phyloP scores from a whole-genome alignment of 2,113 vertebrate genomes.

The Archilochus colubris region DNA sequence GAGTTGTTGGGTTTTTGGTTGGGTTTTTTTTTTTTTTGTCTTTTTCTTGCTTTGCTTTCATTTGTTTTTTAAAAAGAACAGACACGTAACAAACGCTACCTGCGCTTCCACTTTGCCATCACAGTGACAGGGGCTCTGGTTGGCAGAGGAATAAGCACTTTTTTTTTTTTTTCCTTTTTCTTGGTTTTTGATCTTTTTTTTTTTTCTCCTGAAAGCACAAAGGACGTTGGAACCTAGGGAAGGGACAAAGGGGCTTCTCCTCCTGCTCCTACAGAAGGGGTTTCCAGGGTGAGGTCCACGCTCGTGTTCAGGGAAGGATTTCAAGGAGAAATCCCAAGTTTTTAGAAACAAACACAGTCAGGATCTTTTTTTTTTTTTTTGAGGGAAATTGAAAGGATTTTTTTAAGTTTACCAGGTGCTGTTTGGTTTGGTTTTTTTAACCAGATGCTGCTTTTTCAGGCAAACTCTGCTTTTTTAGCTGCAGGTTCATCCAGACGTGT shows the following conservation, averaged over 20 bases:
- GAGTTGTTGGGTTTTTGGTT: too few species aligned
- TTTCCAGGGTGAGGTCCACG: background rate
- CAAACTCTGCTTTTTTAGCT: background rate
- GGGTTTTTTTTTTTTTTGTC: background rate
- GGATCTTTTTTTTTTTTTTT: background rate
- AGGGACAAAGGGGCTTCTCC: background rate
- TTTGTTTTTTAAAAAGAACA: constrained; percentile 50
- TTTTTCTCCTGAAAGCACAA: background rate
- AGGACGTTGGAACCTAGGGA: background rate
- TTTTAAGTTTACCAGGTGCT: fast-evolving
- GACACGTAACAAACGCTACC: constrained; percentile 30
- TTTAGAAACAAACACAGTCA: background rate
- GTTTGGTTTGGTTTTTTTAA: background rate
- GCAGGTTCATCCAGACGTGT: fast-evolving
- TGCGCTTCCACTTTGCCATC: constrained; percentile 63
- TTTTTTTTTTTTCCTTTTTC: background rate
- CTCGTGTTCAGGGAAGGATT: background rate
- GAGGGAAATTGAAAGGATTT: fast-evolving
- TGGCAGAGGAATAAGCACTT: constrained; percentile 9
- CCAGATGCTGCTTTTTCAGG: background rate
- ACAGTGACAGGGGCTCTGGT: constrained; percentile 63
- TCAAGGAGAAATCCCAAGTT: background rate
- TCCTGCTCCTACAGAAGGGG: background rate
- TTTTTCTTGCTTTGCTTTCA: background rate
- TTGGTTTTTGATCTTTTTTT: background rate